Evolutionary conservation across 2,113 vertebrate species (phyloP).

Genomic region (Actenoides hombroni): DNA sequence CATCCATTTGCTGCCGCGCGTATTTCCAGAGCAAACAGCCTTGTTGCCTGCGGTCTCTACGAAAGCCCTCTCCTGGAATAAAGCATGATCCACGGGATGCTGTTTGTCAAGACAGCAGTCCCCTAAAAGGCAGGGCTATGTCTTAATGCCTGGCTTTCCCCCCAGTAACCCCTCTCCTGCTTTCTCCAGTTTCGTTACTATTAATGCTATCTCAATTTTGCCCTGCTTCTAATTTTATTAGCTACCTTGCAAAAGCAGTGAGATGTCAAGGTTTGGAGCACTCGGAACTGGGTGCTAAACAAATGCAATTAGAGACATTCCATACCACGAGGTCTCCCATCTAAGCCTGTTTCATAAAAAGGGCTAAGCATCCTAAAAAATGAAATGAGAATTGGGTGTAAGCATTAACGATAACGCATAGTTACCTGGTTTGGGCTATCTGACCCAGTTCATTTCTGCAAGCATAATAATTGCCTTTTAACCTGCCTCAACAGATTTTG

Average conservation of each 20-base stretch:
- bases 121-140: neutral
- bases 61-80: neutral
- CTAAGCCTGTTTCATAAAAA: neutral
- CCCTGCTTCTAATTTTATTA: neutral
- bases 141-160: neutral
- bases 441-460: neutral
- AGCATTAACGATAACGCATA: neutral
- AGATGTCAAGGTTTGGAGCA: neutral
- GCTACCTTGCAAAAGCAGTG: neutral
- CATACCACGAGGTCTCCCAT: neutral
- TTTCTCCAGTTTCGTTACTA: neutral
- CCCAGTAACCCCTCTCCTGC: neutral
- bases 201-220: neutral
- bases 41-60: neutral
- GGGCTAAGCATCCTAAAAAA: neutral
- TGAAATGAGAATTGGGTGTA: neutral
- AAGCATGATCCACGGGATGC: neutral
- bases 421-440: neutral
- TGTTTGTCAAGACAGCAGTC: neutral
- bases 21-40: slow-evolving; percentile 14
- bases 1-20: neutral
- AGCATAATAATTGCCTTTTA: neutral
- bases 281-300: neutral
- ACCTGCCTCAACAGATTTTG: neutral
- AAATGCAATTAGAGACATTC: neutral